These are phyloP conservation scores for Junonia oenone DNA, from an alignment of 2,888 invertebrate genomes.

Conservation along the genomic window DNA sequence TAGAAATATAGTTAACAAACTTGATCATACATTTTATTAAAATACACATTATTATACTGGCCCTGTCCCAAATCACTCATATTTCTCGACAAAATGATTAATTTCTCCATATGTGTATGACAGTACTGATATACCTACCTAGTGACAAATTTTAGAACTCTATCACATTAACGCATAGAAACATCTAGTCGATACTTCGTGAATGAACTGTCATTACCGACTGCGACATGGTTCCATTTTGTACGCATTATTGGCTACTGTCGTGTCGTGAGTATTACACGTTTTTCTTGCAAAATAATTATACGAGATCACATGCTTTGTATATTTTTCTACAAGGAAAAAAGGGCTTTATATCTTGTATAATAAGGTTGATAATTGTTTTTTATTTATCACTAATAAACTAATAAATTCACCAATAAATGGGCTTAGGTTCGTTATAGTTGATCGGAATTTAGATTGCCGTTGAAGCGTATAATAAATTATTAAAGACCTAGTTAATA, in stretches of 20 bases:
- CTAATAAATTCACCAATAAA: neutral
- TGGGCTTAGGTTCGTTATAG: neutral
- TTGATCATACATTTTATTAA: neutral
- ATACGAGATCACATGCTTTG: neutral
- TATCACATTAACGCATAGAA: neutral
- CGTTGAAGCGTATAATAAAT: neutral
- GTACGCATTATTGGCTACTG: neutral
- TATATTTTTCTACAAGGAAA: neutral
- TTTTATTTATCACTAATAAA: neutral
- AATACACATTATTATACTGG: slow-evolving; percentile 3
- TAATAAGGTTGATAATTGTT: neutral
- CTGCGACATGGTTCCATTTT: slow-evolving; percentile 1
- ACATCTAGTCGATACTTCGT: neutral
- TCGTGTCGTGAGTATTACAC: neutral
- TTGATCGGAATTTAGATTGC: slow-evolving; percentile 2
- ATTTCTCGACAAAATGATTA: slow-evolving; percentile 11
- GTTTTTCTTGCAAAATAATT: neutral
- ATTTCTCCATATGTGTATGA: slow-evolving; percentile 15
- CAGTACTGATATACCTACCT: neutral
- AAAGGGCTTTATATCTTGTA: neutral
- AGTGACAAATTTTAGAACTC: slow-evolving; percentile 8
- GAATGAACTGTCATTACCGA: neutral
- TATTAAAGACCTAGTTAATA: slow-evolving; percentile 11
- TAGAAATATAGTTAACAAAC: too few relatives aligned
- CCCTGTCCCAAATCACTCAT: slow-evolving; percentile 18